Evolutionary conservation across 2,888 invertebrate species (phyloP), one percentile per base, ranked within the genome.

Genomic region (Dicyrtomina minuta): DNA sequence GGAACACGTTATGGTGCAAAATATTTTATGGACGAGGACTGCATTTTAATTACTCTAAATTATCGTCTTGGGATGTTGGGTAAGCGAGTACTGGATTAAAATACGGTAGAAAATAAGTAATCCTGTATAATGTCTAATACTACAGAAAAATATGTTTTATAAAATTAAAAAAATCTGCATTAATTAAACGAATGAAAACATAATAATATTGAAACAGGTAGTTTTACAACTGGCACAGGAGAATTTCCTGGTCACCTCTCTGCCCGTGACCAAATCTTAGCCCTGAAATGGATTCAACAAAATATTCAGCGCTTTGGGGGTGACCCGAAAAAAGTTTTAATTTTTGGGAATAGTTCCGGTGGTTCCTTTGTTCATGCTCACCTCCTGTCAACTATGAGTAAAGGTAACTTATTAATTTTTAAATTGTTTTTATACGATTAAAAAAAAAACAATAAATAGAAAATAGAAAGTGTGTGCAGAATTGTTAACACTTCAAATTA

Each of bases 291-390:
- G 70, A 66, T 66, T 5, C 39, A 66, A 41, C 44, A 53, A 17
- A 66, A 70, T 27, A 66, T 68, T 33, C 20, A 41, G 2, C 12
- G n/a, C 2, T 62, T 62, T 49, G 62, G 62, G 6, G 62, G 62
- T 1, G 27, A 49, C 26, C 10, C 27, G 2, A 33, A 60, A 12
- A 58, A 43, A 41, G 65, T 70, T 27, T 58, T 59, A 26, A 26
- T 70, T 1, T 70, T 70, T 59, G 70, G 70, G 2, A 59, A 41
- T 49, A 55, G 61, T 20, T 58, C 65, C 15, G 72, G 72, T 10
- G 61, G 46, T 2, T 43, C 67, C 10, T 60, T 53, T 10, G 67
- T 70, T 22, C 44, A 56, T 49, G 20, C 66, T 1, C 66, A 66
- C n/a, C 3, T 72, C 13, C 15, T 72, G 2, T 70, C 72, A 2